Percentiles rank a stretch among this genome's conserved stretches.
Conservation (phyloP, 2,888 invertebrate genomes). For the Drosophila acutilabella region DNA sequence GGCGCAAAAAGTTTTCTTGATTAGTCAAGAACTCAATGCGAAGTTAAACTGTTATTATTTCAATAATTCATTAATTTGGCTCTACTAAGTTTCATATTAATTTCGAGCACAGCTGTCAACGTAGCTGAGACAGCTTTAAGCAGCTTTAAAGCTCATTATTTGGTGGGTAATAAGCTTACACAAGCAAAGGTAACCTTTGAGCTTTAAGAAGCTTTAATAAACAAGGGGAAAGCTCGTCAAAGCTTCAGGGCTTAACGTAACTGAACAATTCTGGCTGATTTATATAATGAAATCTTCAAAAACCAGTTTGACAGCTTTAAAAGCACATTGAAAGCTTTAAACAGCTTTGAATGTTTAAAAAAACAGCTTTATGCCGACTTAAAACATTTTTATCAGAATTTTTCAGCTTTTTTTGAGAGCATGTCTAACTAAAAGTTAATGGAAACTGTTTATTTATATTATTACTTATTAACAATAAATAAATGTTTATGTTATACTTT, state of each 20-base stretch:
- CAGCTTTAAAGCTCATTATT: not conserved
- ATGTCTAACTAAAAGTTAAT: no score
- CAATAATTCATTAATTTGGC: conserved; percentile 10
- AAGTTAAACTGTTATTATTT: conserved; percentile 9
- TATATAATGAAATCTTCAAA: no score
- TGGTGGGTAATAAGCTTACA: no score
- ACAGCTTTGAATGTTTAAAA: not conserved
- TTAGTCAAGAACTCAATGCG: conserved; percentile 9
- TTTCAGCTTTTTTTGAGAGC: no score
- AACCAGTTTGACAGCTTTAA: not conserved
- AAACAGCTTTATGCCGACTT: no score
- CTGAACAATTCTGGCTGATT: no score
- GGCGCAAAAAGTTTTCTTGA: conserved; percentile 17
- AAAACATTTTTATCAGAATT: no score
- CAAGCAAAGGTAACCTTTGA: no score
- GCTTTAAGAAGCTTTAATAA: no score
- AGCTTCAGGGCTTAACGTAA: no score
- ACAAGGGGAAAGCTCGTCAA: no score
- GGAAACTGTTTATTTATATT: not conserved
- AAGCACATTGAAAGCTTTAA: not conserved
- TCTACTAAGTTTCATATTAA: conserved; percentile 2
- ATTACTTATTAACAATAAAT: not conserved
- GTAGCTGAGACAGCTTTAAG: not conserved
- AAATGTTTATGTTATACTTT: not conserved
- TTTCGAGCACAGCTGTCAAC: conserved; percentile 3